Evolutionary conservation across 2,888 invertebrate species (phyloP).

Genomic region (Galeruca laticollis): DNA sequence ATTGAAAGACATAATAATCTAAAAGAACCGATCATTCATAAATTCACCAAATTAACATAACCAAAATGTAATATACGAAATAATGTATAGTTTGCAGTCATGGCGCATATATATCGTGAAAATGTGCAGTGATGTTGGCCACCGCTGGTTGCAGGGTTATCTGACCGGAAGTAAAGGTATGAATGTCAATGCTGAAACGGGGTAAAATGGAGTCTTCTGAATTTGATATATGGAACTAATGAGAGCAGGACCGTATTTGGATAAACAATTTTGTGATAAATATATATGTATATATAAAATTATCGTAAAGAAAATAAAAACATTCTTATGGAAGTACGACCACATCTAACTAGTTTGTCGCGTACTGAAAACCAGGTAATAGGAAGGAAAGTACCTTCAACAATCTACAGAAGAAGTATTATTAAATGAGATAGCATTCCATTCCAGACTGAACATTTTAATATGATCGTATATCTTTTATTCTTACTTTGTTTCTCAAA

Average conservation of each 20-base stretch:
- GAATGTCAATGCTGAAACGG: slow-evolving; percentile 38
- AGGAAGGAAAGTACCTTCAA: too few species aligned
- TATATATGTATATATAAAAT: too few species aligned
- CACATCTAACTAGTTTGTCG: not conserved
- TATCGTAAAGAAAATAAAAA: too few species aligned
- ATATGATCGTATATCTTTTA: not conserved
- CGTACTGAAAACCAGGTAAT: not conserved
- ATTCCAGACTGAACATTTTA: too few species aligned
- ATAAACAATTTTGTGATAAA: not conserved
- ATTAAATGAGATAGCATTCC: not conserved
- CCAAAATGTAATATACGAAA: not conserved
- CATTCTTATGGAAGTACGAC: too few species aligned
- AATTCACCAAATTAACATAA: not conserved
- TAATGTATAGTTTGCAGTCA: slow-evolving; percentile 2
- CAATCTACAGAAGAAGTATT: not conserved
- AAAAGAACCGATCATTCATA: not conserved
- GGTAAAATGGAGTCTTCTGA: slow-evolving; percentile 43
- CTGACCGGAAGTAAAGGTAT: slow-evolving; percentile 41
- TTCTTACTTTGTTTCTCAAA: too few species aligned
- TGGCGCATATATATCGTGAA: slow-evolving; percentile 17
- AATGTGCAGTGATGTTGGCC: slow-evolving; percentile 20
- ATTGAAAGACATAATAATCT: not conserved
- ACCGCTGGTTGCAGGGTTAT: slow-evolving; percentile 27
- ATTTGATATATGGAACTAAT: slow-evolving; percentile 38
- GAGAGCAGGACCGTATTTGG: slow-evolving; percentile 17